Evolutionary conservation across 2,888 invertebrate genomes (phyloP).

Genomic region (Agonopterix subpropinquella): DNA sequence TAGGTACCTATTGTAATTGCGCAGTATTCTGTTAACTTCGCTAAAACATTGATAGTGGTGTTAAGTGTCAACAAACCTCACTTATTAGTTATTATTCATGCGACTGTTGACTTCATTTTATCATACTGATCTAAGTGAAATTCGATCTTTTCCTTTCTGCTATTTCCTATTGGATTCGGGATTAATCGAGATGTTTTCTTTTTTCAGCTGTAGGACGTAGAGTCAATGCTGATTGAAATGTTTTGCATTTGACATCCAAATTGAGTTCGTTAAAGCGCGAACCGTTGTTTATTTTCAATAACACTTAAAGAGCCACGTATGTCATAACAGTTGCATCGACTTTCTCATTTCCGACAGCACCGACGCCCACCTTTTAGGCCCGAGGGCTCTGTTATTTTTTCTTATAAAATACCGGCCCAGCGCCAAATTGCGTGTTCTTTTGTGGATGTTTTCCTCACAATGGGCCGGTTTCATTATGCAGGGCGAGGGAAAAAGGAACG

Average conservation of each 20-base stretch:
- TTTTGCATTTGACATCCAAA: conserved; percentile 6
- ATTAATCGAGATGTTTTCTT: too few relatives aligned
- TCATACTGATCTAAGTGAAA: too few relatives aligned
- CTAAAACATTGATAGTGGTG: conserved; percentile 1
- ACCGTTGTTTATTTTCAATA: conserved; percentile 58
- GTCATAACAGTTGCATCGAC: conserved; percentile 71
- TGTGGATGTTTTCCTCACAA: conserved; percentile 66
- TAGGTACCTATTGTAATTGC: conserved; percentile 16
- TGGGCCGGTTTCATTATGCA: conserved; percentile 68
- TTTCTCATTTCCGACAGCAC: conserved; percentile 65
- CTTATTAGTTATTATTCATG: not conserved
- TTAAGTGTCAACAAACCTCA: conserved; percentile 1
- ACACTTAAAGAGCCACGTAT: conserved; percentile 62
- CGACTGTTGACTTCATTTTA: not conserved
- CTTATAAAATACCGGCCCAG: conserved; percentile 54
- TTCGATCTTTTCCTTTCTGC: too few relatives aligned
- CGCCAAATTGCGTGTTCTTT: conserved; percentile 65
- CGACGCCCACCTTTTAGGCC: conserved; percentile 64
- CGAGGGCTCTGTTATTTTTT: conserved; percentile 61
- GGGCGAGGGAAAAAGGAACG: conserved; percentile 65
- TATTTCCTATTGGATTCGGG: too few relatives aligned
- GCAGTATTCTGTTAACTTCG: conserved; percentile 8
- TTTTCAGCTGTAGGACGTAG: too few relatives aligned
- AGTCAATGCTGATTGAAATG: not conserved
- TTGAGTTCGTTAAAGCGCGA: conserved; percentile 34